phyloP scores from a whole-genome alignment of 2,797 vertebrate genomes.

The Acanthiza pusilla region DNA sequence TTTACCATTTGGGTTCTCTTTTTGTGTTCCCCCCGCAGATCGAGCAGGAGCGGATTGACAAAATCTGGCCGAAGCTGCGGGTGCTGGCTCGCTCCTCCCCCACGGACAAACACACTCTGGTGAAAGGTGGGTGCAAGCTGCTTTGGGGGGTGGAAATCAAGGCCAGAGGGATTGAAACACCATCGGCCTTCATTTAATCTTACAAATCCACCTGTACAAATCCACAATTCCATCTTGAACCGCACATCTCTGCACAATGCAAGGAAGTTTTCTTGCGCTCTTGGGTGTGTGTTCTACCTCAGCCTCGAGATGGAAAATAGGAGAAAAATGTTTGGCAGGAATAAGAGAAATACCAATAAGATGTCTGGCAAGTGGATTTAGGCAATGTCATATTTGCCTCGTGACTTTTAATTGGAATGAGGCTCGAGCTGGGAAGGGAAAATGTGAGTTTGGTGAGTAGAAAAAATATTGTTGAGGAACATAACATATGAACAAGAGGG shows the following conservation, averaged over 20 bases:
- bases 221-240: neutral
- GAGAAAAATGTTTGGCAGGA: neutral
- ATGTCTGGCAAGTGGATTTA: neutral
- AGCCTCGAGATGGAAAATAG: neutral
- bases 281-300: neutral
- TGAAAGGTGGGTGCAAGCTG: constrained; percentile 85
- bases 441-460: neutral
- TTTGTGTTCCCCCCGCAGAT: constrained; percentile 69
- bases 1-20: neutral
- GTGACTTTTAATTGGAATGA: neutral
- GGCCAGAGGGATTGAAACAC: neutral
- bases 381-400: neutral
- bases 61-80: constrained; percentile 94
- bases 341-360: neutral
- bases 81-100: constrained; percentile 89
- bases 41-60: constrained; percentile 93
- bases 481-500: neutral
- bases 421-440: neutral
- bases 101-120: constrained; percentile 94
- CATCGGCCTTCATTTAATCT: neutral
- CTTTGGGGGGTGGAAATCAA: neutral
- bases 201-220: neutral
- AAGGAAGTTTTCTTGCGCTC: neutral
- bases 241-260: neutral
- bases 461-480: neutral